Conservation (phyloP, 2,797 vertebrate species). For the Argentina silus region DNA sequence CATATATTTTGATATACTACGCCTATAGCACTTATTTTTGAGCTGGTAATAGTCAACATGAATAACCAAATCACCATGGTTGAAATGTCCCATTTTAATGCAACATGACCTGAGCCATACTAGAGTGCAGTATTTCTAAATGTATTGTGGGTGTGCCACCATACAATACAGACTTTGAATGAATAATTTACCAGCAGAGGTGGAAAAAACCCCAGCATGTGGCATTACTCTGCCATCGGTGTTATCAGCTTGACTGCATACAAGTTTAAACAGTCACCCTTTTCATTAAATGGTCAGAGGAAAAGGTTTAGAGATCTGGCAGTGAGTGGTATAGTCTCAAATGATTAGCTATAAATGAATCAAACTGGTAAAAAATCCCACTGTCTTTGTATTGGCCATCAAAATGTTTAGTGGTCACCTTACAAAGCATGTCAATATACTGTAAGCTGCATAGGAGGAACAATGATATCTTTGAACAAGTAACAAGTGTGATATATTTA, state of each 20-base stretch:
- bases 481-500: no score
- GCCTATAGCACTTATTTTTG: no score
- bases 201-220: conserved; percentile 14
- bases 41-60: no score
- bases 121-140: neutral
- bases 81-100: neutral
- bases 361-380: neutral
- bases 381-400: neutral
- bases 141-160: neutral
- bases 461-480: no score
- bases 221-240: conserved; percentile 16
- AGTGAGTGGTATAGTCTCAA: neutral
- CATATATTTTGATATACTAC: no score
- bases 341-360: neutral
- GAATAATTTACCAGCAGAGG: conserved; percentile 30
- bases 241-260: conserved; percentile 56
- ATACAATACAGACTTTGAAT: conserved; percentile 34
- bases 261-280: conserved; percentile 1
- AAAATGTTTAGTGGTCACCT: no score
- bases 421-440: no score
- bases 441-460: no score
- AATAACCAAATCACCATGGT: no score
- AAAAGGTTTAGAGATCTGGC: neutral
- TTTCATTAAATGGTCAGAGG: neutral
- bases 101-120: no score